Evolutionary conservation across 2,113 vertebrate species (phyloP), one percentile per base, ranked within the genome.

Genomic region (Callopanchax toddi): DNA sequence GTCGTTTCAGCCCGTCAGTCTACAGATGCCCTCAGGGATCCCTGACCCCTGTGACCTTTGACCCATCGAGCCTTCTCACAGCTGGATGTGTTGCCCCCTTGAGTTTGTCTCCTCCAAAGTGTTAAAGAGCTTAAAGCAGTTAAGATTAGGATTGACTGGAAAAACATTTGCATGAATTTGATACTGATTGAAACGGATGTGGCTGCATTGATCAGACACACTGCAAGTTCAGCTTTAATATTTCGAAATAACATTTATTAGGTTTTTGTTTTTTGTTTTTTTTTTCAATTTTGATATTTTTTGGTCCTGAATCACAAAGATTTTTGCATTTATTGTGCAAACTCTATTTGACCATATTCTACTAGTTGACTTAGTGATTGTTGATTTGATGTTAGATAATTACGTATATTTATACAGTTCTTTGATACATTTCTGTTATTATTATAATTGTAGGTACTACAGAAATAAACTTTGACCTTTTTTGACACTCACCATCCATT

Each of bases 21-120:
- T 53, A 52, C 76, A 65, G 70, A 59, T 60, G 63, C 45, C 67
- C 79, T 46, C 69, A 72, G 73, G 78, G 76, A 81, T 63, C 52
- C 59, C 45, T 56, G 26, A 74, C 61, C 79, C 52, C 23, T 6
- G 58, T 46, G 49, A 86, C 69, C 79, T 81, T 62, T 79, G 25
- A 82, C 76, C 80, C 49, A 23, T 50, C 1, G 1, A 25, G 71
- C 32, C 74, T 62, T 64, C 53, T 84, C 77, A 79, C 68, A 62
- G 71, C 64, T 25, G 58, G 74, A 17, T 34, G 60, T 75, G 58
- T 68, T 74, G 45, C 62, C 50, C 65, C 44, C 56, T 32, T 11
- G 43, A 78, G 45, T 58, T 10, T 11, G 26, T 36, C 62, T 65
- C 37, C 32, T 43, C 25, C 40, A 43, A 80, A 82, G 65, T 87